Conservation (phyloP, 1,140 invertebrate genomes). For the Mya arenaria region DNA sequence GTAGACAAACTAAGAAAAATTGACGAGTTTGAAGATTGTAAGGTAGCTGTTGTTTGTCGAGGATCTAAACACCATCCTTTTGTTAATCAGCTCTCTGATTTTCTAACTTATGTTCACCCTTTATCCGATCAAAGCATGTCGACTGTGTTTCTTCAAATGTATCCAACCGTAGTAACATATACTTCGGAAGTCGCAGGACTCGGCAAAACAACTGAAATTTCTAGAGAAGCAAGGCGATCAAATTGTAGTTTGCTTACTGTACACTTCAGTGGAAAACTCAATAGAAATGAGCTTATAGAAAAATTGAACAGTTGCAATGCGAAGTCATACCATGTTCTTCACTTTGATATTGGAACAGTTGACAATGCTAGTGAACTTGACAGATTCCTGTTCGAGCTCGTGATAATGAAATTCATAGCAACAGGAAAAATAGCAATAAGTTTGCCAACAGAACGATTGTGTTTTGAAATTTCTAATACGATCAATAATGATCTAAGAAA, state of each 20-base stretch:
- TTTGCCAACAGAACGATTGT: slow-evolving; percentile 38
- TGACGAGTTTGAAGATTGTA: background rate
- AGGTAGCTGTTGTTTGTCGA: slow-evolving; percentile 40
- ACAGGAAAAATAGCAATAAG: slow-evolving; percentile 14
- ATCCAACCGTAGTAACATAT: slow-evolving; percentile 21
- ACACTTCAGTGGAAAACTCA: slow-evolving; percentile 45
- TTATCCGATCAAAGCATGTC: background rate
- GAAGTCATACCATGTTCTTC: slow-evolving; percentile 30
- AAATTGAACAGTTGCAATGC: background rate
- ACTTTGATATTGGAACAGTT: slow-evolving; percentile 52
- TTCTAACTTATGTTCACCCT: background rate
- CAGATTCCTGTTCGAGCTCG: slow-evolving; percentile 53
- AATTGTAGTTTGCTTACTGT: slow-evolving; percentile 23
- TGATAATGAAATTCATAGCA: slow-evolving; percentile 38
- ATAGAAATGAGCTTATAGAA: slow-evolving; percentile 5
- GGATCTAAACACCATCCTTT: slow-evolving; percentile 40
- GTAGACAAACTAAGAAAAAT: slow-evolving; percentile 27
- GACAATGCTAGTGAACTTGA: slow-evolving; percentile 46
- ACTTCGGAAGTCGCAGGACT: slow-evolving; percentile 57
- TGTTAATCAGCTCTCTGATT: slow-evolving; percentile 24
- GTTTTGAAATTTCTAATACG: slow-evolving; percentile 63
- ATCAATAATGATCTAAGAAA: slow-evolving; percentile 41
- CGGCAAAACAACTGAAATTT: slow-evolving; percentile 54
- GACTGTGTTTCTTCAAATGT: slow-evolving; percentile 17
- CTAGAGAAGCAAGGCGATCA: background rate